Base-by-base conservation (phyloP, 2,113 vertebrate genomes). In the Percina caprodes region DNA sequence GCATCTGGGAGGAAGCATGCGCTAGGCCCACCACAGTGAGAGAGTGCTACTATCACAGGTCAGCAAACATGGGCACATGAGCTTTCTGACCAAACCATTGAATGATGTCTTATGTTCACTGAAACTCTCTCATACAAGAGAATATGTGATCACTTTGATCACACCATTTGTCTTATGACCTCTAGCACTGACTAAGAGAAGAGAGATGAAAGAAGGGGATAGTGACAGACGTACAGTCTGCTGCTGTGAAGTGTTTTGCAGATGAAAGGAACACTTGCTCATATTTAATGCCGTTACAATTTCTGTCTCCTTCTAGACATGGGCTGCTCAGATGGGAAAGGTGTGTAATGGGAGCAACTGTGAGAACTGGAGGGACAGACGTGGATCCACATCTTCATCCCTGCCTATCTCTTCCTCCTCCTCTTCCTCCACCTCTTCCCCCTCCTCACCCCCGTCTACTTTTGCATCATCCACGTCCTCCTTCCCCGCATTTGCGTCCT, bases 291-390 rank as follows among this genome's bases (percentile, higher is more conserved):
- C 1, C 12, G 9, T 66, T 45, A 33, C 42, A 39, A 21, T 77
- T 33, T 87, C 73, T 82, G 19, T 77, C 13, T 81, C 24, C 19
- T 48, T 84, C 10, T 26, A 94, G 94, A 76, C 74, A 1, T 92
- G 93, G 91, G 86, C 71, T 33, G 52, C 82, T 46, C 93, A 91
- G 67, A 87, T 39, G 39, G 94, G 89, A 16, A 92, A 91, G 61
- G 15, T 67, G 46, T 89, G 14, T 2, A 94, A 91, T 2, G 93
- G 95, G 24, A 96, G 95, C 3, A 55, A 95, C 84, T 94, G 94
- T 1, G 93, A 93, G 30, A 96, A 96, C 93, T 96, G 95, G 95
- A 88, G 95, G 73, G 93, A 96, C 63, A 86, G 95, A 88, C 88
- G 89, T 46, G 93, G 92, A 33, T 94, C 94, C 8, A 14, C 82